Evolutionary conservation across 2,113 vertebrate genomes (phyloP).

Genomic region (Tringa solitaria): DNA sequence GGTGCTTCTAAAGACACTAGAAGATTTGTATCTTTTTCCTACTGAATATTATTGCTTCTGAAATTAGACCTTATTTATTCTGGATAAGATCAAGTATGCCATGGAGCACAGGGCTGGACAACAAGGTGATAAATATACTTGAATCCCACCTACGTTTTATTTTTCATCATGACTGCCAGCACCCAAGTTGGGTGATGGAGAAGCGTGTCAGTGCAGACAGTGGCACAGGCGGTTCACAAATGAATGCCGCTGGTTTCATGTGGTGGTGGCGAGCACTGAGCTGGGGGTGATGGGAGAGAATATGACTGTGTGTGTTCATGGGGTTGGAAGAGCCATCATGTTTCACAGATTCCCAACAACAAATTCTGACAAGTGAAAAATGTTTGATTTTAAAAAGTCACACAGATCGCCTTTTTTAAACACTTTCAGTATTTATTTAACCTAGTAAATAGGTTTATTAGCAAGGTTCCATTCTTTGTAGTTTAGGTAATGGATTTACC

Average conservation of each 20-base stretch:
- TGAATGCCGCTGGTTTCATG: background rate
- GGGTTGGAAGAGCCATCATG: conserved; percentile 36
- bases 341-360: conserved; percentile 72
- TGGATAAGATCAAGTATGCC: background rate
- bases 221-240: background rate
- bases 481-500: conserved; percentile 80
- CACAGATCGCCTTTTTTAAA: conserved; percentile 71
- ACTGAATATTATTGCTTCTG: background rate
- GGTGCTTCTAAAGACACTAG: background rate
- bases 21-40: background rate
- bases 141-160: background rate
- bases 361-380: conserved; percentile 80
- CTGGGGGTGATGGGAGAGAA: background rate
- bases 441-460: conserved; percentile 84
- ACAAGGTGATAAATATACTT: background rate
- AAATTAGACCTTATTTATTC: background rate
- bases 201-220: background rate
- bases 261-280: background rate
- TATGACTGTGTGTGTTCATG: conserved; percentile 34
- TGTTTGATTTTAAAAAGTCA: conserved; percentile 70
- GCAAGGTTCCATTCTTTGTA: conserved; percentile 80
- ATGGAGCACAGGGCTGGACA: background rate
- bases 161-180: background rate
- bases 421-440: conserved; percentile 80
- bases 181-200: background rate